Evolutionary conservation across 2,888 invertebrate species (phyloP).

Genomic region (Mermis nigrescens): DNA sequence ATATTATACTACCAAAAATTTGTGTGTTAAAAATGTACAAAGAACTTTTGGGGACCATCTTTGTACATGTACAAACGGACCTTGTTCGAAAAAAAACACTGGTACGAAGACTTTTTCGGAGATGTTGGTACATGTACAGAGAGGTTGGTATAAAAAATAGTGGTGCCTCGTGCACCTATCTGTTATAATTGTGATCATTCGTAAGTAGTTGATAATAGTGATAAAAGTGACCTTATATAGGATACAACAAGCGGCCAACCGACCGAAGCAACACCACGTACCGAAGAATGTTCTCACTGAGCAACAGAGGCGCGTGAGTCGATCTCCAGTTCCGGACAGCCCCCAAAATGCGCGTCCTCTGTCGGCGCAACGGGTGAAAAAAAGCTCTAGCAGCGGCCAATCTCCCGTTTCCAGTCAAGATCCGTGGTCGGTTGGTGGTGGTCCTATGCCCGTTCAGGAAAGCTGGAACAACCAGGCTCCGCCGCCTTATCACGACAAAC

Average conservation of each 20-base stretch:
- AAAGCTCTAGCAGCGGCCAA: background rate
- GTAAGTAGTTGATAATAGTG: background rate
- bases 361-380: background rate
- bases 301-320: constrained; percentile 18
- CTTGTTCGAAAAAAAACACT: too few species aligned
- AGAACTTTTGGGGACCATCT: too few species aligned
- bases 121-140: too few species aligned
- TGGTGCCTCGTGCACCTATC: too few species aligned
- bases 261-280: constrained; percentile 34
- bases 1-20: too few species aligned
- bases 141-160: too few species aligned
- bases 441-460: background rate
- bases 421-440: background rate
- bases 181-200: too few species aligned
- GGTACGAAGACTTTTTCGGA: too few species aligned
- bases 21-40: too few species aligned
- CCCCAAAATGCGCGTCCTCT: background rate
- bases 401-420: background rate
- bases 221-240: constrained; percentile 22
- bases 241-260: constrained; percentile 33
- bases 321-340: constrained; percentile 25
- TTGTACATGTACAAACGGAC: too few species aligned
- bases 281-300: constrained; percentile 32
- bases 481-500: background rate
- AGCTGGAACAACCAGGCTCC: background rate